phyloP scores from a whole-genome alignment of 1,140 invertebrate genomes.

The Brachystomella parvula region DNA sequence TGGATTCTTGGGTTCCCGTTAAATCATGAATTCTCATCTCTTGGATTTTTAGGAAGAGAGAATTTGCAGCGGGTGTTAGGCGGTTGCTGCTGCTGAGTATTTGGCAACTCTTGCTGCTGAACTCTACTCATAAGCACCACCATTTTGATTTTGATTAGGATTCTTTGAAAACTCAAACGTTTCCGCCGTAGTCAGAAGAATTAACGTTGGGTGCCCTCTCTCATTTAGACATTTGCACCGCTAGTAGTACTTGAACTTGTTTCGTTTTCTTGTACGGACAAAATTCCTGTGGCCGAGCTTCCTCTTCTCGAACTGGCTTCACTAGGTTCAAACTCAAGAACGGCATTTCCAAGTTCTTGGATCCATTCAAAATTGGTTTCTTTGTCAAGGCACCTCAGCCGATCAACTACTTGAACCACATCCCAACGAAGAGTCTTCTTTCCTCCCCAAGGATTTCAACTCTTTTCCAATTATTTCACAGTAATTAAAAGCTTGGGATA shows the following conservation, averaged over 20 bases:
- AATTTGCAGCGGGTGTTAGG: no score
- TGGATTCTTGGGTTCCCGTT: no score
- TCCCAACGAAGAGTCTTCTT: slow-evolving; percentile 9
- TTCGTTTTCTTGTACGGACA: background rate
- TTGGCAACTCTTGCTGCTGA: slow-evolving; percentile 15
- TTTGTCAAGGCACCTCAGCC: slow-evolving; percentile 6
- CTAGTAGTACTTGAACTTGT: no score
- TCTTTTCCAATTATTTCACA: slow-evolving; percentile 63
- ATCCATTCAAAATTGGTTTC: background rate
- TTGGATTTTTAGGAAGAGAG: no score
- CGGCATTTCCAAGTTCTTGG: background rate
- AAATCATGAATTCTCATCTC: slow-evolving; percentile 24
- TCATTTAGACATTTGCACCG: no score
- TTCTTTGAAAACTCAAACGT: no score
- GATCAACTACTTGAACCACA: slow-evolving; percentile 22
- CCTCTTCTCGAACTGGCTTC: background rate
- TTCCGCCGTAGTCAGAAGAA: no score
- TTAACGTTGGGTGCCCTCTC: no score
- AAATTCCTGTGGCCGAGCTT: background rate
- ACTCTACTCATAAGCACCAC: no score
- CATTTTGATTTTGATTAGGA: no score
- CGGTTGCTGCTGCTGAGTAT: no score
- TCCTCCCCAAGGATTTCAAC: background rate
- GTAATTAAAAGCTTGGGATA: slow-evolving; percentile 70
- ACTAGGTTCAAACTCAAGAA: background rate